Base-by-base conservation (phyloP, 2,888 invertebrate genomes). In the Gymnoscelis rufifasciata region DNA sequence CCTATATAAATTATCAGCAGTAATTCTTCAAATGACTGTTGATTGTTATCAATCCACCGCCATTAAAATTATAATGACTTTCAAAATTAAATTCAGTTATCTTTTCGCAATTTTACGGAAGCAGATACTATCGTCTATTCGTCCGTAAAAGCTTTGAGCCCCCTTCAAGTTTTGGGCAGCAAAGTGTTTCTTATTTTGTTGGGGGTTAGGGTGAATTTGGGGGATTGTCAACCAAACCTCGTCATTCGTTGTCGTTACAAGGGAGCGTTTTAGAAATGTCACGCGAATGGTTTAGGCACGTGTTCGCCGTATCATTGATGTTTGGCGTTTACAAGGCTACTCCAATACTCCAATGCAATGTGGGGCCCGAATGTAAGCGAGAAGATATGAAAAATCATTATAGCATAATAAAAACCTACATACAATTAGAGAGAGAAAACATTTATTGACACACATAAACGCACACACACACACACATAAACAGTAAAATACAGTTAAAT, bases 241-340 rank as follows among this genome's bases (percentile, higher is more conserved):
- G 67, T 69, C 71, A 70, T 74, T 78, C 64, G 73, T 76, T 74
- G 70, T 73, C 70, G 74, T 72, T 74, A 75, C 73, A 71, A 69
- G 68, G 67, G 68, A 64, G 66, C 65, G 74, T 73, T 70, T 68
- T 58, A 64, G 64, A 35, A 68, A 72, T 68, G 71, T 76, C 74
- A 75, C 69, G 68, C 71, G 67, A 82, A 78, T 70, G 74, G 73
- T 57, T 63, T 57, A 54, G 81, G 70, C 84, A 83, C 84, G 84
- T 84, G 84, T 68, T 78, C 31, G 52, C 59, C 60, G 60, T 65
- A 64, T 63, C 69, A 62, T 72, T 67, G 66, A 74, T 76, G 72
- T 76, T 76, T 65, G 72, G 64, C 70, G 67, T 78, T 78, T 76
- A 74, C 76, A 67, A 72, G 14, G 31, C 31, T 69, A 62, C 63